Conservation (phyloP, 2,888 invertebrate species). For the Malacosoma neustria region DNA sequence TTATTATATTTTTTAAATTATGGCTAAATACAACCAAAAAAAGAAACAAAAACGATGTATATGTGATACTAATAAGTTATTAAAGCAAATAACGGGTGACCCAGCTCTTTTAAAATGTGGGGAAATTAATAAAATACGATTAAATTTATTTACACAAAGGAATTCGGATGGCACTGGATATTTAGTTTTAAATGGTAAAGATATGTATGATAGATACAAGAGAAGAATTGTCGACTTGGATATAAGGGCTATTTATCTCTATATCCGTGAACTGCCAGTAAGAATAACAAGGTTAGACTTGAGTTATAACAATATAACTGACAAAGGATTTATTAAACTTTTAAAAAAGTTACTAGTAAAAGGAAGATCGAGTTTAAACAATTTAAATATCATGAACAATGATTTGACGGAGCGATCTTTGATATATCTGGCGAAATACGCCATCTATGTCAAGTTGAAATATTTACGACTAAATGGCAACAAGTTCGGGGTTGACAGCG, state of each 20-base stretch:
- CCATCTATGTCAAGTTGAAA: constrained; percentile 51
- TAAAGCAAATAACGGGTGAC: constrained; percentile 35
- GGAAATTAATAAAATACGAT: constrained; percentile 40
- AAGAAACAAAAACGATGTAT: constrained; percentile 33
- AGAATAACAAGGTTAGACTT: constrained; percentile 68
- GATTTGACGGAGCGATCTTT: constrained; percentile 60
- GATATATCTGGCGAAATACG: constrained; percentile 38
- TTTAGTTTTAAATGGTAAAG: constrained; percentile 67
- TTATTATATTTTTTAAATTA: neutral
- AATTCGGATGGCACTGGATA: constrained; percentile 70
- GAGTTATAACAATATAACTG: constrained; percentile 73
- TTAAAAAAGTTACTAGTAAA: constrained; percentile 53
- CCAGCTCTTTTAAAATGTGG: constrained; percentile 21
- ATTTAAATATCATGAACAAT: constrained; percentile 75
- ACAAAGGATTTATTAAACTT: constrained; percentile 57
- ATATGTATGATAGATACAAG: constrained; percentile 54
- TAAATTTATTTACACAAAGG: constrained; percentile 61
- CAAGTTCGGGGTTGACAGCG: constrained; percentile 69
- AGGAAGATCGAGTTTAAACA: constrained; percentile 55
- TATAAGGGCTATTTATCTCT: constrained; percentile 61
- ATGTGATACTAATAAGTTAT: constrained; percentile 30
- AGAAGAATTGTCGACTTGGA: constrained; percentile 62
- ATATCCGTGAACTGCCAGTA: constrained; percentile 46
- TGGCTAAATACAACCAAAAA: constrained; percentile 6
- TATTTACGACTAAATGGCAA: constrained; percentile 75